Percentiles rank a stretch among this genome's conserved stretches.
Conservation (phyloP, 2,797 vertebrate genomes). For the Notamacropus eugenii region DNA sequence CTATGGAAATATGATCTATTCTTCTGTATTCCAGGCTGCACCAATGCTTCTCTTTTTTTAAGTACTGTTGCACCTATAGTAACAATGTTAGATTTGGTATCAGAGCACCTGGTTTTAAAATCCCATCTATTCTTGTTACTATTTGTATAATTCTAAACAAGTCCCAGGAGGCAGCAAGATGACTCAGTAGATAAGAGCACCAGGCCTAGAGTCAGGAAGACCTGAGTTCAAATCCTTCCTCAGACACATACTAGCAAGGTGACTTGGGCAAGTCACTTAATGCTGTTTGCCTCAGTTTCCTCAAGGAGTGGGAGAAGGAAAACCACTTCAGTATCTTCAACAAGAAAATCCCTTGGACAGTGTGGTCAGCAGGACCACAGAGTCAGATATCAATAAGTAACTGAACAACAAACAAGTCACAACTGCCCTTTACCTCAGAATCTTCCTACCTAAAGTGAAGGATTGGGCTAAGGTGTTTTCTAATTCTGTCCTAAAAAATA, state of each 20-base stretch:
- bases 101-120: background rate
- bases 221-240: background rate
- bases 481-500: background rate
- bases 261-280: background rate
- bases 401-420: background rate
- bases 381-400: background rate
- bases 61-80: background rate
- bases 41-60: background rate
- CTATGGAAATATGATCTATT: background rate
- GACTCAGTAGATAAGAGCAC: background rate
- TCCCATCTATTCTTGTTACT: background rate
- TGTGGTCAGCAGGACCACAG: background rate
- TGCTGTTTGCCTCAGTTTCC: background rate
- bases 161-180: background rate
- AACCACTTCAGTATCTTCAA: background rate
- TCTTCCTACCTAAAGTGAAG: background rate
- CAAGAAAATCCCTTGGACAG: background rate
- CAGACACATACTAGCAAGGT: background rate
- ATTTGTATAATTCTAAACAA: background rate
- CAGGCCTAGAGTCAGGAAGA: background rate
- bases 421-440: background rate
- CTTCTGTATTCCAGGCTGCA: background rate
- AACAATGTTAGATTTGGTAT: background rate
- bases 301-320: background rate
- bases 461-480: background rate